Evolutionary conservation across 2,888 invertebrate species (phyloP).

Genomic region (Phortica okadai): DNA sequence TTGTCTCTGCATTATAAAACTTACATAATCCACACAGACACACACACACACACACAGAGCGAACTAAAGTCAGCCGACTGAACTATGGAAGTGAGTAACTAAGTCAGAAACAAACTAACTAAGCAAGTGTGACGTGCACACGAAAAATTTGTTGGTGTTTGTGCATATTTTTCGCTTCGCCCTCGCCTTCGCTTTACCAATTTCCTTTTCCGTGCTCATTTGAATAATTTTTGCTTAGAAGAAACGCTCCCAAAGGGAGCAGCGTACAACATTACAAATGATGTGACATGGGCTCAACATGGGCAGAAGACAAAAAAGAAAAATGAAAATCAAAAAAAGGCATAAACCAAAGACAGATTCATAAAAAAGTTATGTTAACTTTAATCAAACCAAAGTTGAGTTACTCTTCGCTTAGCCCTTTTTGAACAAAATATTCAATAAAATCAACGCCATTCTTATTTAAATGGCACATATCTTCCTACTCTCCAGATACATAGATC

Average conservation of each 20-base stretch:
- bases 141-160: conserved; percentile 8
- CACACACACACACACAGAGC: background rate
- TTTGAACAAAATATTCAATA: too few relatives aligned
- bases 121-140: conserved; percentile 24
- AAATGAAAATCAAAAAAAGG: background rate
- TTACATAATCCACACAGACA: background rate
- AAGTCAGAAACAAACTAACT: conserved; percentile 6
- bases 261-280: conserved; percentile 29
- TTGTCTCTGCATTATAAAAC: background rate
- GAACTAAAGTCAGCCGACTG: conserved; percentile 3
- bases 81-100: background rate
- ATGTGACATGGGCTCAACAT: background rate
- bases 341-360: background rate
- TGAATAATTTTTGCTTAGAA: conserved; percentile 67
- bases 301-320: background rate
- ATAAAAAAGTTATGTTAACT: too few relatives aligned
- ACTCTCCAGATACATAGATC: too few relatives aligned
- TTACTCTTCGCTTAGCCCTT: too few relatives aligned
- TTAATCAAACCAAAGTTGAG: too few relatives aligned
- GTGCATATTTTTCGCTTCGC: background rate
- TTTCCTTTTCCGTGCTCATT: conserved; percentile 54
- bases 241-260: conserved; percentile 38
- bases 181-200: background rate
- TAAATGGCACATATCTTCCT: too few relatives aligned
- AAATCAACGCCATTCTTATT: too few relatives aligned